Evolutionary conservation across 2,113 vertebrate genomes (phyloP).

Genomic region (Nyctibius bracteatus): DNA sequence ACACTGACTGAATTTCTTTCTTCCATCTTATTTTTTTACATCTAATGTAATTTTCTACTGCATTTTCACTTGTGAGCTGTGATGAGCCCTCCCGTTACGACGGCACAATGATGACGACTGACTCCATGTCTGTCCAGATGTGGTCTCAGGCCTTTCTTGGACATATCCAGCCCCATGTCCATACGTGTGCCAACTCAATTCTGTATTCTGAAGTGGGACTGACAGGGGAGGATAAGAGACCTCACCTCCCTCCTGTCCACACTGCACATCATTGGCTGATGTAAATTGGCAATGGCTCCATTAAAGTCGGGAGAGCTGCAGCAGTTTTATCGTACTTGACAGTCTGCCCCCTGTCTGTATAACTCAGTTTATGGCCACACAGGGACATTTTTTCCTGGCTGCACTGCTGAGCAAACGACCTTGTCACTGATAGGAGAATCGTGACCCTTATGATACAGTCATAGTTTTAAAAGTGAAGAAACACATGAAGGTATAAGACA

Average conservation of each 20-base stretch:
- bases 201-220: background rate
- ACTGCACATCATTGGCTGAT: accelerated
- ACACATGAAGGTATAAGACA: background rate
- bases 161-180: background rate
- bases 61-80: background rate
- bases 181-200: background rate
- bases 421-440: background rate
- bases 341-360: background rate
- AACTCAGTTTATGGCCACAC: background rate
- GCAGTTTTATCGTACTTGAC: background rate
- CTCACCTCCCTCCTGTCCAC: background rate
- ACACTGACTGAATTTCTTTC: background rate
- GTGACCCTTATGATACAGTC: background rate
- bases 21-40: background rate
- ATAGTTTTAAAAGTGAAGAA: background rate
- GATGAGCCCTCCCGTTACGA: background rate
- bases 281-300: background rate
- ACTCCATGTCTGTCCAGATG: background rate
- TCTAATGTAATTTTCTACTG: background rate
- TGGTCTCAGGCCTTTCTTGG: background rate
- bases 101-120: background rate
- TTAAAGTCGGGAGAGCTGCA: background rate
- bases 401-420: background rate
- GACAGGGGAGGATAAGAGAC: background rate
- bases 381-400: background rate